Evolutionary conservation across 64 coral and sea anemone species (phyloP).

Genomic region (Acropora yongei): DNA sequence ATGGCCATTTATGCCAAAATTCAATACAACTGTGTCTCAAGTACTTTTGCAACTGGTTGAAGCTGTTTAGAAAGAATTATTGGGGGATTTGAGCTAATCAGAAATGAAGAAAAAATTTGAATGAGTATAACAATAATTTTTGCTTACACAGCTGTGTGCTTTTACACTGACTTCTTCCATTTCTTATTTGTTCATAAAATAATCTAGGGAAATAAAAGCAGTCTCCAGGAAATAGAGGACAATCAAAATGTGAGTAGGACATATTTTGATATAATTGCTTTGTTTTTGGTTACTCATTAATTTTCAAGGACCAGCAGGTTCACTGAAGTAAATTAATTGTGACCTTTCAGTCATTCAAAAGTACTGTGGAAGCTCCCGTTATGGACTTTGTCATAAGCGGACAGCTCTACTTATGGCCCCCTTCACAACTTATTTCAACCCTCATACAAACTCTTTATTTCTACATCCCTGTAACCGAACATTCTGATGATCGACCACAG

Average conservation of each 20-base stretch:
- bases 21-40: too few relatives aligned
- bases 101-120: not conserved
- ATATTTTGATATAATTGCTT: not conserved
- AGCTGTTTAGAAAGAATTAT: conserved; percentile 8
- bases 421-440: not conserved
- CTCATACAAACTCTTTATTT: conserved; percentile 15
- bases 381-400: not conserved
- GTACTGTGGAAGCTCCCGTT: not conserved
- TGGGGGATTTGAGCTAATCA: not conserved
- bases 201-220: conserved; percentile 89
- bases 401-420: not conserved
- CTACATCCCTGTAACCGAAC: not conserved
- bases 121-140: not conserved
- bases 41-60: not conserved
- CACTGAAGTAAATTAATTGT: conserved; percentile 11
- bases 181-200: not conserved
- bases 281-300: not conserved
- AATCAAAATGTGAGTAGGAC: conserved; percentile 94
- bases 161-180: not conserved
- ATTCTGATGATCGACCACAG: not conserved
- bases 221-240: conserved; percentile 97
- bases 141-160: not conserved
- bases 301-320: not conserved
- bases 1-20: too few relatives aligned
- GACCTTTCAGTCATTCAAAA: conserved; percentile 6